These are phyloP conservation scores for Teleiodes luculella DNA, from an alignment of 2,888 invertebrate species.

Conservation along the genomic window DNA sequence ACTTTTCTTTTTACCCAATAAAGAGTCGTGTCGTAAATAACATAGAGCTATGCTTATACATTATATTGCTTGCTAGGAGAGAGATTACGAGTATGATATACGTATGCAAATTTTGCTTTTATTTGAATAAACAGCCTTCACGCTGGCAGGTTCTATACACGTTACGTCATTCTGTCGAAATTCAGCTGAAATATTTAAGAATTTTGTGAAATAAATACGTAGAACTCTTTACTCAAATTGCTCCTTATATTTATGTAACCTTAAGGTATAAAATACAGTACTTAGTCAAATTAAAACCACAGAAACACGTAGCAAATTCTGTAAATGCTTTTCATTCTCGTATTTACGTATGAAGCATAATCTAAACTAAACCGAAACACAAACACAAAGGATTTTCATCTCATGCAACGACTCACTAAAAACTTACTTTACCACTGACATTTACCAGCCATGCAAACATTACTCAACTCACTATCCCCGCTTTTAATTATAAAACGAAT, in stretches of 20 bases:
- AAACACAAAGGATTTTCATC: constrained; percentile 1
- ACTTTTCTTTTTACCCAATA: too few relatives aligned
- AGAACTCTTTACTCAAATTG: too few relatives aligned
- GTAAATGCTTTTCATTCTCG: neutral
- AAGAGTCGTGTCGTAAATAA: too few relatives aligned
- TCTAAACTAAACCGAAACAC: neutral
- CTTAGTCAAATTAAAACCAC: neutral
- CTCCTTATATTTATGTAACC: too few relatives aligned
- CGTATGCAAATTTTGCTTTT: too few relatives aligned
- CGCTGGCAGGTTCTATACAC: too few relatives aligned
- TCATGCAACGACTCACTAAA: neutral
- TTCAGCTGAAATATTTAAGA: neutral
- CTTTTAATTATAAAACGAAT: constrained; percentile 21
- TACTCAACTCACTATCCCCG: constrained; percentile 7
- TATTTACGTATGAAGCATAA: neutral
- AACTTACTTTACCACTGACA: neutral
- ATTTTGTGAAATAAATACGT: too few relatives aligned
- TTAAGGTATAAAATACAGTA: too few relatives aligned
- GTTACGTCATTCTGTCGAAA: neutral
- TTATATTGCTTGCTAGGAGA: too few relatives aligned
- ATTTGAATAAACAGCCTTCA: too few relatives aligned
- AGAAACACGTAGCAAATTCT: neutral
- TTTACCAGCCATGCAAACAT: constrained; percentile 10
- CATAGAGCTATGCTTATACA: too few relatives aligned
- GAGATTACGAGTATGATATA: too few relatives aligned